Conservation (phyloP, 2,888 invertebrate genomes). For the Dicroscelio sp. region DNA sequence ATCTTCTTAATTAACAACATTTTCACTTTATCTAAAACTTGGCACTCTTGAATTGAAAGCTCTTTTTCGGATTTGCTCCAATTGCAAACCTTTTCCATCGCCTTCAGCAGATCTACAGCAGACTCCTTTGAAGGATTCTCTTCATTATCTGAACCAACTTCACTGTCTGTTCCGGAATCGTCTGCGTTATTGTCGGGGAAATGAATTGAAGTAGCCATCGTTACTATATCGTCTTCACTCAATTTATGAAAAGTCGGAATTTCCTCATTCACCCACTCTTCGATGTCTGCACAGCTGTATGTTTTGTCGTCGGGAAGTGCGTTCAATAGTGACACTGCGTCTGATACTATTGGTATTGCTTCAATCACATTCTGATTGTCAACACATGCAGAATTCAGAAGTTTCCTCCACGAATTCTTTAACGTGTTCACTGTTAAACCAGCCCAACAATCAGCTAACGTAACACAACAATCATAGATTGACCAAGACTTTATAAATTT, state of each 20-base stretch:
- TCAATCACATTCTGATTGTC: not conserved
- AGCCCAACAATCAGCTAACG: constrained; percentile 25
- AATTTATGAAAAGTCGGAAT: not conserved
- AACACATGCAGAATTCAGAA: not conserved
- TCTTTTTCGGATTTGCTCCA: constrained; percentile 14
- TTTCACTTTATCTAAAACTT: too few relatives aligned
- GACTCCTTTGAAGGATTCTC: not conserved
- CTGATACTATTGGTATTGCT: not conserved
- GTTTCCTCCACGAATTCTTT: constrained; percentile 37
- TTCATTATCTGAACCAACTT: not conserved
- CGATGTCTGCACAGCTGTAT: constrained; percentile 10
- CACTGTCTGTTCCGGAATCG: not conserved
- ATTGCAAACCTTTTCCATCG: not conserved
- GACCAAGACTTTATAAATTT: constrained; percentile 20
- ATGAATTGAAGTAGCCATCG: not conserved
- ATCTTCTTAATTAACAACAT: too few relatives aligned
- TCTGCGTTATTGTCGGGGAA: not conserved
- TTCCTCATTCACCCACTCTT: constrained; percentile 31
- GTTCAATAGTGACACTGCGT: constrained; percentile 19
- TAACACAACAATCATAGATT: constrained; percentile 11
- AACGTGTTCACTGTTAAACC: not conserved
- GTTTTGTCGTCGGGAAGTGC: not conserved
- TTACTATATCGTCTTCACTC: constrained; percentile 26
- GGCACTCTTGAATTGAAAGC: too few relatives aligned
- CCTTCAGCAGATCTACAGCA: not conserved